These are phyloP conservation scores for Cephalopachus bancanus DNA, from an alignment of 2,797 vertebrate genomes.

Conservation along the genomic window DNA sequence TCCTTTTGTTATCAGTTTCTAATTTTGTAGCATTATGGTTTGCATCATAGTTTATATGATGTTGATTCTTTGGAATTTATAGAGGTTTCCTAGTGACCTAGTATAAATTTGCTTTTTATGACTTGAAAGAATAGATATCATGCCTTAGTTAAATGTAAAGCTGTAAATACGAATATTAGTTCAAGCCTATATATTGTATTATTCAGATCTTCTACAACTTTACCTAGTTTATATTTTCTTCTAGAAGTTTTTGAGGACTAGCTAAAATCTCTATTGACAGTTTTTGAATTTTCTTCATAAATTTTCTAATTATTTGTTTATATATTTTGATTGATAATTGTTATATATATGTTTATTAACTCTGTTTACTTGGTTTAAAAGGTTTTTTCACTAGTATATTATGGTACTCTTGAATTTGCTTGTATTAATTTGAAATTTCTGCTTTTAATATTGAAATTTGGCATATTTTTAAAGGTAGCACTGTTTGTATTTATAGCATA, in stretches of 20 bases:
- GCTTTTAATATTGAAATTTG: not conserved
- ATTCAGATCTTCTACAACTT: not conserved
- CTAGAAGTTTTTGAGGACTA: not conserved
- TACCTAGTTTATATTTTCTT: not conserved
- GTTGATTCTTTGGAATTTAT: constrained; percentile 50
- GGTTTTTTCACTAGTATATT: not conserved
- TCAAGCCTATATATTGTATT: not conserved
- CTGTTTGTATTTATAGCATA: not conserved
- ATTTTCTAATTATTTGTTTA: not conserved
- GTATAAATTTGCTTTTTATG: constrained; percentile 28
- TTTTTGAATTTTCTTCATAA: not conserved
- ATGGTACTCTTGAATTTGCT: not conserved
- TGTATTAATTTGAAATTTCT: not conserved
- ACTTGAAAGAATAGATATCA: not conserved
- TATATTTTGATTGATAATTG: not conserved
- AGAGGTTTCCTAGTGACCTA: not conserved
- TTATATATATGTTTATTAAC: not conserved
- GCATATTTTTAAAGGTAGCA: not conserved
- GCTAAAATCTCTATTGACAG: not conserved
- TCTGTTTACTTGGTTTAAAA: not conserved
- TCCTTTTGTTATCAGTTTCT: constrained; percentile 35
- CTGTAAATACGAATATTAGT: not conserved
- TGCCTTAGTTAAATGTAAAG: not conserved
- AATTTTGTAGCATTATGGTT: constrained; percentile 32
- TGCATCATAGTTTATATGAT: constrained; percentile 3